Base-by-base conservation (phyloP, 1,140 invertebrate genomes). In the Pseudomyrmex gracilis region DNA sequence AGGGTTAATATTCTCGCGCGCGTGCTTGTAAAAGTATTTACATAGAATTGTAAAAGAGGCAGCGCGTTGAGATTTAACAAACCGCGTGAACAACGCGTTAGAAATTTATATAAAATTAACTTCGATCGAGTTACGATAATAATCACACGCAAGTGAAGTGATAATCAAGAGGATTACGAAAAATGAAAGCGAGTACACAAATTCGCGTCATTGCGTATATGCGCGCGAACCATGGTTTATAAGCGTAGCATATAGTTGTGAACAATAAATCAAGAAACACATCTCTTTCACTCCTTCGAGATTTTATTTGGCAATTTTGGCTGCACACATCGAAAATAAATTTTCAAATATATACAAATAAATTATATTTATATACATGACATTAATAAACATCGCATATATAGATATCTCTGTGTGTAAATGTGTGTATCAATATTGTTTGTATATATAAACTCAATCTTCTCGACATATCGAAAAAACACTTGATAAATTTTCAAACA, bases 281-380 rank as follows among this genome's bases (percentile, higher is more conserved):
- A 4, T 34, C 34, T 34, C 7, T 34, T 34, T 34, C 53, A 51
- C 68, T 61, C 8, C 0, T 60, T 70, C 17, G 9, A 73, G 12
- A 43, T 87, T 88, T 88, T 88, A 88, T 87, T 88, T 77, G 43
- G 53, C 67, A 83, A 34, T 34, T 85, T 43, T 66, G 73, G 57
- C 63, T 68, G 61, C 67, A 88, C 61, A 87, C 53, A 9, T 3
- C 58, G 17, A 82, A 43, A 64, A 58, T 15, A 7, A 51, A 47
- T 47, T 60, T 58, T 71, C 9, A 51, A 34, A 82, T 80, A 73
- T 43, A 43, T 47, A 34, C 22, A 53, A 22, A 47, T 63, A 57
- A 49, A 61, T 45, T 45, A 73, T 20, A 51, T 74, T 45, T 51
- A 63, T 61, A 76, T 49, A 17, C 9, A 66, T 43, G 57, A 66